These are phyloP conservation scores for Nephrocerus scutellatus DNA, from an alignment of 2,888 invertebrate species.

Conservation along the genomic window DNA sequence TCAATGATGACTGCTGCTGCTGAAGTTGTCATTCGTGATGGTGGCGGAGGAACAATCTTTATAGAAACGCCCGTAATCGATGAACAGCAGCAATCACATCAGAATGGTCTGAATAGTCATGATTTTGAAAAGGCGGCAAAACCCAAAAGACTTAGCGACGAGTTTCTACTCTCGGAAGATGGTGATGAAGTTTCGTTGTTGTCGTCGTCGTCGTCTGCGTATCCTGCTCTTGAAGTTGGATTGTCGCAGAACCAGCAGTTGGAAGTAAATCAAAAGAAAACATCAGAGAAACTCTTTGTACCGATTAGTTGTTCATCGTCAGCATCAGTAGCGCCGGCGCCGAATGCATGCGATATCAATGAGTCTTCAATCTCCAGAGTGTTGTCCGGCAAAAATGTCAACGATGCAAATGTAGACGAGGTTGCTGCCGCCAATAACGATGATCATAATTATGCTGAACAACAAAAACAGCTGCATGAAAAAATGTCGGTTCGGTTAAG, in stretches of 20 bases:
- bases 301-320: no score
- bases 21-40: slow-evolving; percentile 14
- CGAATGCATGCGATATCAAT: slow-evolving; percentile 3
- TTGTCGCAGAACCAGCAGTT: slow-evolving; percentile 7
- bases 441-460: neutral
- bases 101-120: slow-evolving; percentile 21
- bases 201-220: slow-evolving; percentile 4
- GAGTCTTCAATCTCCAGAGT: no score
- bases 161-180: slow-evolving; percentile 38
- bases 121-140: slow-evolving; percentile 31
- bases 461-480: slow-evolving; percentile 33
- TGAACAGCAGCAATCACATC: slow-evolving; percentile 34
- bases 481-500: slow-evolving; percentile 40
- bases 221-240: slow-evolving; percentile 10
- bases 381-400: no score
- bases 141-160: slow-evolving; percentile 46
- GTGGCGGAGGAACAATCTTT: slow-evolving; percentile 39
- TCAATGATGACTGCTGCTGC: slow-evolving; percentile 15
- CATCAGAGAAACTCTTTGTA: neutral
- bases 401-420: slow-evolving; percentile 6
- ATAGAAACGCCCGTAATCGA: slow-evolving; percentile 46
- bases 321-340: no score
- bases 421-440: neutral
- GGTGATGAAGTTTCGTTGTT: no score
- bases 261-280: neutral